Percentiles rank a stretch among this genome's conserved stretches.
Evolutionary conservation across 2,797 vertebrate species (phyloP).

Genomic region (Emys orbicularis): DNA sequence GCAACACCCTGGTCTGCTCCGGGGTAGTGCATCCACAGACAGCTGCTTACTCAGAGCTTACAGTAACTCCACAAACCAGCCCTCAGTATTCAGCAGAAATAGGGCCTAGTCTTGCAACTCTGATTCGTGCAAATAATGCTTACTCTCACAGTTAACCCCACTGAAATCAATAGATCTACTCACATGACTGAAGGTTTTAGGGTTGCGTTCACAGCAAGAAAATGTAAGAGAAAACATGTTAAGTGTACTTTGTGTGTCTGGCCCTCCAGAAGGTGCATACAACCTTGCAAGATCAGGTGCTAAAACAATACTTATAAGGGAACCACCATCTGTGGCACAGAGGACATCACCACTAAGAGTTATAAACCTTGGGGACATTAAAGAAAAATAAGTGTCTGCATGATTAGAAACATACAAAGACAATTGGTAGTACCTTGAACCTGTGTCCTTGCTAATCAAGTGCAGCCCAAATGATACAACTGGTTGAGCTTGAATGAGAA

Average conservation of each 20-base stretch:
- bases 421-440: slow-evolving; percentile 65
- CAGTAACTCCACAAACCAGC: neutral
- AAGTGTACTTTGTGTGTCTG: neutral
- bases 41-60: neutral
- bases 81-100: neutral
- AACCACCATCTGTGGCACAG: neutral
- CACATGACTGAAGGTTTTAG: neutral
- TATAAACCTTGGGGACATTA: slow-evolving; percentile 58
- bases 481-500: slow-evolving; percentile 75
- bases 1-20: neutral
- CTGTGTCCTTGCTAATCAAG: slow-evolving; percentile 63
- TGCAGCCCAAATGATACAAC: slow-evolving; percentile 64
- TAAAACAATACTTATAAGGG: slow-evolving; percentile 6
- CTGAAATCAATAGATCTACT: neutral
- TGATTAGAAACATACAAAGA: slow-evolving; percentile 60
- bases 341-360: slow-evolving; percentile 23
- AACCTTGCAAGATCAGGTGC: neutral
- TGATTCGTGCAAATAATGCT: slow-evolving; percentile 10
- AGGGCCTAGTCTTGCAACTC: slow-evolving; percentile 2
- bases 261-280: neutral
- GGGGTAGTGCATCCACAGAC: neutral
- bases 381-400: slow-evolving; percentile 68
- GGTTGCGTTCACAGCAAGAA: neutral
- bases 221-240: neutral
- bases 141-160: neutral